Evolutionary conservation across 2,113 vertebrate species (phyloP).

Genomic region (Microcebus ravelobensis): DNA sequence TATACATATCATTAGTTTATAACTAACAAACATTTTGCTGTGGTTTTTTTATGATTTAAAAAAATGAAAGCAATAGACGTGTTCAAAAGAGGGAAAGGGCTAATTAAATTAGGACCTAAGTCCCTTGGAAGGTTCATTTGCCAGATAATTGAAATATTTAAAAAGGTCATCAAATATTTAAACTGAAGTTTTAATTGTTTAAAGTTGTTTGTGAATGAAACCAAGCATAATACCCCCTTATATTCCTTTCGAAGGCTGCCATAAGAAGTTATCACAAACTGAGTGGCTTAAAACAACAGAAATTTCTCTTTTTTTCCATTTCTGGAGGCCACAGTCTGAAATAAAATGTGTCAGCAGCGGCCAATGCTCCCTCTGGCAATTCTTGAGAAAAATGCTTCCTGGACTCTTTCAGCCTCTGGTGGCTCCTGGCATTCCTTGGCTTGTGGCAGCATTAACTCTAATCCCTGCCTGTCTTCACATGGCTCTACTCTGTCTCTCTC

Average conservation of each 20-base stretch:
- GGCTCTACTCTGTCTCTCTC: not conserved
- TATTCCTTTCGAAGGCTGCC: not conserved
- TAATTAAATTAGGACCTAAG: not conserved
- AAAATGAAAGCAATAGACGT: not conserved
- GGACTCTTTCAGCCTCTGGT: not conserved
- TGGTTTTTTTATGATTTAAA: not conserved
- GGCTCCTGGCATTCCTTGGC: no score
- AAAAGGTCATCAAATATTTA: not conserved
- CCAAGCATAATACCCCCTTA: not conserved
- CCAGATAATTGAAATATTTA: not conserved
- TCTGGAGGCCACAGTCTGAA: not conserved
- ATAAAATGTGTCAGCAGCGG: not conserved
- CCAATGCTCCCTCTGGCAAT: not conserved
- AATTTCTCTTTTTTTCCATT: not conserved
- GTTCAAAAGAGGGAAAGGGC: not conserved
- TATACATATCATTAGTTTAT: not conserved
- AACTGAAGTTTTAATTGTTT: not conserved
- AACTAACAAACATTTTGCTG: not conserved
- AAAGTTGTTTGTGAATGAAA: conserved; percentile 3
- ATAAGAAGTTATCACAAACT: not conserved
- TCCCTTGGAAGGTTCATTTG: not conserved
- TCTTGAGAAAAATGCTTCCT: not conserved
- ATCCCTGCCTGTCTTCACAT: not conserved
- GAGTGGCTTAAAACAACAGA: not conserved
- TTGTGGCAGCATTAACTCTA: not conserved